Evolutionary conservation across 2,797 vertebrate genomes (phyloP), one percentile per base, ranked within the genome.

Genomic region (Aratinga solstitialis): DNA sequence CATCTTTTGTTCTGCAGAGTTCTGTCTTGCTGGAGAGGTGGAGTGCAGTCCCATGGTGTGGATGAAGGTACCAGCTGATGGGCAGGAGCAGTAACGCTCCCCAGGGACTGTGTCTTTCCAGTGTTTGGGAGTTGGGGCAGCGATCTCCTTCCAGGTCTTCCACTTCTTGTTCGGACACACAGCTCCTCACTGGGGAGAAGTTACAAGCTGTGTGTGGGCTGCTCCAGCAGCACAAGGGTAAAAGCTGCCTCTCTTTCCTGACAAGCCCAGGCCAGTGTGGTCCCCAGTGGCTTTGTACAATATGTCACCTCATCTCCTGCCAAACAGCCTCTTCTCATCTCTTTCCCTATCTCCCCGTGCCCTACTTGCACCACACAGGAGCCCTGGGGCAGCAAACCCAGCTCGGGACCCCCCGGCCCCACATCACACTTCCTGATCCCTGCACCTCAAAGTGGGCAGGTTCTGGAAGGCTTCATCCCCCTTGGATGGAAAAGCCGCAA

Each of bases 291-390:
- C 84, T 94, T 63, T 65, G 69, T 85, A 77, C 98, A 98, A 97
- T 98, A 98, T 98, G 98, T 97, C 97, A 51, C 94, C 96, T 95
- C 93, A 42, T 91, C 97, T 96, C 90, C 92, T 97, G 97, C 98
- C 98, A 98, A 97, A 90, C 72, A 69, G 96, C 93, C 95, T 94
- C 95, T 87, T 38, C 50, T 48, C 6, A 14, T 34, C 85, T 20
- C 81, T 47, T 45, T 71, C 90, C 94, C 48, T 68, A 34, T 81
- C 92, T 93, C 89, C 5, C 69, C 5, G 48, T 83, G 61, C 73
- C 81, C n/a, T 42, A 73, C 38, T 22, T 61, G n/a, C 27, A 4
- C 62, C 76, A 62, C 21, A 30, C 53, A 1, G 40, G 47, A 45
- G 42, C 42, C 40, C 62, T 45, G 82, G 68, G 30, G 72, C 48